Percentiles rank a stretch among this genome's conserved stretches.
Conservation (phyloP, 2,113 vertebrate genomes). For the Scomber japonicus region DNA sequence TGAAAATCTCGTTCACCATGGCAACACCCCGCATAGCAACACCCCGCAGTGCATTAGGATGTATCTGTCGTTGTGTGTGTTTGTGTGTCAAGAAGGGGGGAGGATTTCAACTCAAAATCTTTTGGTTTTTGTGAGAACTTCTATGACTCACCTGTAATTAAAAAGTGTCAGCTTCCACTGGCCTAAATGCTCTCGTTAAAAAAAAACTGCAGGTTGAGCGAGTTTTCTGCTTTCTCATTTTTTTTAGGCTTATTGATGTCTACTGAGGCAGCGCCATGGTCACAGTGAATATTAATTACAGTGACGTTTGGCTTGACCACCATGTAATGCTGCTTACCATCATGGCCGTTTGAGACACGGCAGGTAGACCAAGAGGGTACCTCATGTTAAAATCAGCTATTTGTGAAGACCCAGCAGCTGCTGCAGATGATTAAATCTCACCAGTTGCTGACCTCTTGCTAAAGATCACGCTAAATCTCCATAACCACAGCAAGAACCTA, state of each 20-base stretch:
- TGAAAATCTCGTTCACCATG: conserved; percentile 46
- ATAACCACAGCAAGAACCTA: conserved; percentile 51
- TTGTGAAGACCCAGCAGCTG: conserved; percentile 60
- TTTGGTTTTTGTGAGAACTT: background rate
- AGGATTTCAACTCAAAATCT: background rate
- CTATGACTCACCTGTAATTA: background rate
- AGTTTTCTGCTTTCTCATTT: background rate
- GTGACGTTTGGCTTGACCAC: background rate
- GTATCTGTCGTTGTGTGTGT: background rate
- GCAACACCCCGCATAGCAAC: conserved; percentile 39
- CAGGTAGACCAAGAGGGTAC: background rate
- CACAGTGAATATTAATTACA: background rate
- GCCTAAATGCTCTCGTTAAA: background rate
- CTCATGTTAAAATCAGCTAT: conserved; percentile 22
- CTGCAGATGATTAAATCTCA: conserved; percentile 59
- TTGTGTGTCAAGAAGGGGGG: background rate
- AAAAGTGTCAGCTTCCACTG: background rate
- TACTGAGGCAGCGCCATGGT: background rate
- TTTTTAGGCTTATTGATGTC: no score
- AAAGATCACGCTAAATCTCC: conserved; percentile 59
- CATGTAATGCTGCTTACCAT: background rate
- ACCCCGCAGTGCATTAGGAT: background rate
- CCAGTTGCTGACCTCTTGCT: conserved; percentile 66
- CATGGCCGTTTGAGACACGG: background rate
- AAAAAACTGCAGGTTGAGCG: background rate